Conservation (phyloP, 2,797 vertebrate genomes). For the Amphiprion clarkii region DNA sequence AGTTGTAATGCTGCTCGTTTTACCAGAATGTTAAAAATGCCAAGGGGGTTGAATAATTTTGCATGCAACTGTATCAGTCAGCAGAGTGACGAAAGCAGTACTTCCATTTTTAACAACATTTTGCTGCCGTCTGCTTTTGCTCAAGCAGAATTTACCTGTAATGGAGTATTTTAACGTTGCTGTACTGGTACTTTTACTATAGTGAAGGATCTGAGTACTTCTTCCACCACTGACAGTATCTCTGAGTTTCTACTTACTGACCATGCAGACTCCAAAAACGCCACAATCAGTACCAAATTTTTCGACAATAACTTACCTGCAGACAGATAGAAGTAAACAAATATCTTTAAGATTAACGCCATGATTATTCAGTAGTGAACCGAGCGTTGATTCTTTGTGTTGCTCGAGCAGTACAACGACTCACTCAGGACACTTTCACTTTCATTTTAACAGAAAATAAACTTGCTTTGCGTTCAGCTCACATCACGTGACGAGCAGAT, state of each 20-base stretch:
- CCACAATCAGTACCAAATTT: not conserved
- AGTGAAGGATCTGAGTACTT: too few species aligned
- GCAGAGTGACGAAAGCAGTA: too few species aligned
- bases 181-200: too few species aligned
- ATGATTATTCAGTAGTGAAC: slow-evolving; percentile 37
- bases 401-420: rapidly evolving
- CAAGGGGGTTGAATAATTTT: too few species aligned
- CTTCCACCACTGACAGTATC: too few species aligned
- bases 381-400: not conserved
- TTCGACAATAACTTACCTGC: slow-evolving; percentile 48
- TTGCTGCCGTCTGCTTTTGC: too few species aligned
- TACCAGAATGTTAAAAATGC: too few species aligned
- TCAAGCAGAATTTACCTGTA: too few species aligned
- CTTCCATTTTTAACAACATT: too few species aligned
- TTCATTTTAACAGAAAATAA: slow-evolving; percentile 67
- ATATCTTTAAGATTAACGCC: slow-evolving; percentile 42
- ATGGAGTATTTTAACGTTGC: too few species aligned
- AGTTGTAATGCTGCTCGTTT: too few species aligned
- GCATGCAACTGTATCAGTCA: too few species aligned
- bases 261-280: not conserved
- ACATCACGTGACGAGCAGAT: not conserved
- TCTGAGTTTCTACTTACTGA: not conserved
- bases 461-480: not conserved
- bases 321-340: slow-evolving; percentile 40
- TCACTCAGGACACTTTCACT: slow-evolving; percentile 69